Evolutionary conservation across 2,113 vertebrate genomes (phyloP).

Genomic region (Phrynosoma platyrhinos): DNA sequence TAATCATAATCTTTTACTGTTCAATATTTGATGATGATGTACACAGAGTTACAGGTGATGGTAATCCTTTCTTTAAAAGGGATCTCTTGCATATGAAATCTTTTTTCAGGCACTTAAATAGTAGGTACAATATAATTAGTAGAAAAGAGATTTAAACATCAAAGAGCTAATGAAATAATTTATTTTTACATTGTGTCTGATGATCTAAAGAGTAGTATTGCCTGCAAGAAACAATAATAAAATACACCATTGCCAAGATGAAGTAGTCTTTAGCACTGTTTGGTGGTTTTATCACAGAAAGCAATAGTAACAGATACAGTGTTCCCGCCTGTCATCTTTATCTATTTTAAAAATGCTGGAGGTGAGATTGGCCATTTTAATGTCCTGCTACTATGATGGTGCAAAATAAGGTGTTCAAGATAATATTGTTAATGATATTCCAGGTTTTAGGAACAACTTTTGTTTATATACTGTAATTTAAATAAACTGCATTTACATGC

Average conservation of each 20-base stretch:
- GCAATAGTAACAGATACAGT: constrained; percentile 75
- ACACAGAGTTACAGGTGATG: neutral
- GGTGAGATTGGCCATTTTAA: constrained; percentile 65
- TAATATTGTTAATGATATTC: constrained; percentile 70
- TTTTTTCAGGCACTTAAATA: constrained; percentile 50
- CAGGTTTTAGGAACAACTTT: constrained; percentile 84
- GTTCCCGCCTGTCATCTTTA: constrained; percentile 51
- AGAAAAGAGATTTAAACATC: constrained; percentile 37
- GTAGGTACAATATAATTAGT: constrained; percentile 34
- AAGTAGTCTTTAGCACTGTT: constrained; percentile 50
- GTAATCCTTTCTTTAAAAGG: constrained; percentile 48
- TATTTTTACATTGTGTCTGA: constrained; percentile 57
- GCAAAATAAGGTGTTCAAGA: constrained; percentile 71
- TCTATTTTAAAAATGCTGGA: constrained; percentile 50
- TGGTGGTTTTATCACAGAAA: constrained; percentile 63
- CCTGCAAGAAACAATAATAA: constrained; percentile 56
- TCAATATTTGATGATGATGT: constrained; percentile 7
- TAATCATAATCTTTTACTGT: constrained; percentile 57
- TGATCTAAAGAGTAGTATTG: constrained; percentile 47
- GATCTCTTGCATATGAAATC: constrained; percentile 53
- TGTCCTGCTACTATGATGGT: constrained; percentile 67
- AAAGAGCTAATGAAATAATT: constrained; percentile 58
- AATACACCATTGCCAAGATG: constrained; percentile 48
- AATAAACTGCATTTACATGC: constrained; percentile 82
- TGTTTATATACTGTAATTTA: constrained; percentile 87